Percentiles rank a stretch among this genome's conserved stretches.
These are phyloP conservation scores for Actinernus sp. DNA, from an alignment of 92 coral and sea anemone species.

Conservation along the genomic window DNA sequence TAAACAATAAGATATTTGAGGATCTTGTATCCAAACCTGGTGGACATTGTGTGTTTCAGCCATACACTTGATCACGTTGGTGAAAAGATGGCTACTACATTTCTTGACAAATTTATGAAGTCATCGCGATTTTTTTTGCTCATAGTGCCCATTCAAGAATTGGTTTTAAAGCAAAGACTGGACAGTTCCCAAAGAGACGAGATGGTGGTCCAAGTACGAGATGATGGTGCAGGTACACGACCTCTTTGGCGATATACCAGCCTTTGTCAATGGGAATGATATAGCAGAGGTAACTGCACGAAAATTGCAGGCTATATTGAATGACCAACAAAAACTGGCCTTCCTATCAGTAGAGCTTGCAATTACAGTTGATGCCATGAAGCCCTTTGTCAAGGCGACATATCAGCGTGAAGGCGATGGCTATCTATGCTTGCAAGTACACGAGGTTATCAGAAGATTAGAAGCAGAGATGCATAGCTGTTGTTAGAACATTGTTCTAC, in stretches of 20 bases:
- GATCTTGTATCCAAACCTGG: slow-evolving; percentile 52
- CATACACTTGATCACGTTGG: too few species aligned
- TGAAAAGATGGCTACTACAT: slow-evolving; percentile 51
- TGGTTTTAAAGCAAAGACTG: slow-evolving; percentile 44
- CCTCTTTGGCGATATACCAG: slow-evolving; percentile 55
- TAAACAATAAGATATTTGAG: slow-evolving; percentile 45
- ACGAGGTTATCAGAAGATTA: slow-evolving; percentile 29
- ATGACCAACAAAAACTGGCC: too few species aligned
- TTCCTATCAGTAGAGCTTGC: too few species aligned
- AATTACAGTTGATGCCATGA: too few species aligned
- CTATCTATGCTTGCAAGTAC: slow-evolving; percentile 36
- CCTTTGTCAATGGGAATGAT: too few species aligned
- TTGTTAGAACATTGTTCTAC: too few species aligned
- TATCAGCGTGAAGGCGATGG: slow-evolving; percentile 54
- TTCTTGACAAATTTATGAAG: slow-evolving; percentile 50
- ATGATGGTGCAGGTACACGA: slow-evolving; percentile 50
- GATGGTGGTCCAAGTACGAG: slow-evolving; percentile 54
- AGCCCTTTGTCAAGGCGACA: slow-evolving; percentile 47
- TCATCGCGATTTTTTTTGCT: slow-evolving; percentile 40
- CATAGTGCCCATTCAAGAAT: slow-evolving; percentile 50
- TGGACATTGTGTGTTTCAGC: slow-evolving; percentile 60
- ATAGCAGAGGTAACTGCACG: too few species aligned
- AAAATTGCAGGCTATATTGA: too few species aligned
- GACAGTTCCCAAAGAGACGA: slow-evolving; percentile 36
- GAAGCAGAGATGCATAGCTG: slow-evolving; percentile 53